phyloP scores from a whole-genome alignment of 1,140 invertebrate species.

The Ceratina calcarata region DNA sequence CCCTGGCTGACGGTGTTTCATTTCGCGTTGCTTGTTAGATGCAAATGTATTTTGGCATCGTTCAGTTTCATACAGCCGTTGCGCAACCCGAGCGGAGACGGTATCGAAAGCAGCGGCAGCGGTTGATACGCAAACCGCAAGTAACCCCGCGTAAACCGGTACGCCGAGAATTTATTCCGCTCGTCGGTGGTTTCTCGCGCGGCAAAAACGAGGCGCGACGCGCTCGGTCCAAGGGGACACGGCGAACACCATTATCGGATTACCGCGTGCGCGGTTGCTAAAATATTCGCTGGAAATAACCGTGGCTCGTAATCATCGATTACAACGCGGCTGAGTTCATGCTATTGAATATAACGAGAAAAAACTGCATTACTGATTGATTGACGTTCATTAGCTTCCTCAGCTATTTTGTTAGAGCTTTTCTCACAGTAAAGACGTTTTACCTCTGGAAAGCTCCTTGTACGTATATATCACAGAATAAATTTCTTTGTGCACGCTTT shows the following conservation, averaged over 20 bases:
- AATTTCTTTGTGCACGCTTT: too few relatives aligned
- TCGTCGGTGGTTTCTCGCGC: conserved; percentile 10
- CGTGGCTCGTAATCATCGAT: neutral
- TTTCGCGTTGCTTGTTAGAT: too few relatives aligned
- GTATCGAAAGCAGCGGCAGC: conserved; percentile 8
- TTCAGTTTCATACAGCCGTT: neutral
- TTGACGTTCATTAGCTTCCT: too few relatives aligned
- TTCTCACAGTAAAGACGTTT: too few relatives aligned
- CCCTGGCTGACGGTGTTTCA: neutral
- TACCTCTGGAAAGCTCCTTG: too few relatives aligned
- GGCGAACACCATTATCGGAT: conserved; percentile 3
- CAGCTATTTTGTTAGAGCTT: too few relatives aligned
- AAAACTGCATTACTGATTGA: neutral
- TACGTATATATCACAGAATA: too few relatives aligned
- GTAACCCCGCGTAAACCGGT: neutral
- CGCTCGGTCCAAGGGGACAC: neutral
- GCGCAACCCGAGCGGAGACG: neutral
- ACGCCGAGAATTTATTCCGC: neutral
- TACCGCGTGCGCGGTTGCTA: neutral
- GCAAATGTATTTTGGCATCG: neutral
- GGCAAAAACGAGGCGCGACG: conserved; percentile 2
- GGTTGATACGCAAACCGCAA: conserved; percentile 18
- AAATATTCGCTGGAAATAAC: conserved; percentile 12
- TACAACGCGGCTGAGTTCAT: neutral
- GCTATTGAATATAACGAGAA: neutral